Conservation (phyloP, 2,113 vertebrate species). For the Trogon surrucura region DNA sequence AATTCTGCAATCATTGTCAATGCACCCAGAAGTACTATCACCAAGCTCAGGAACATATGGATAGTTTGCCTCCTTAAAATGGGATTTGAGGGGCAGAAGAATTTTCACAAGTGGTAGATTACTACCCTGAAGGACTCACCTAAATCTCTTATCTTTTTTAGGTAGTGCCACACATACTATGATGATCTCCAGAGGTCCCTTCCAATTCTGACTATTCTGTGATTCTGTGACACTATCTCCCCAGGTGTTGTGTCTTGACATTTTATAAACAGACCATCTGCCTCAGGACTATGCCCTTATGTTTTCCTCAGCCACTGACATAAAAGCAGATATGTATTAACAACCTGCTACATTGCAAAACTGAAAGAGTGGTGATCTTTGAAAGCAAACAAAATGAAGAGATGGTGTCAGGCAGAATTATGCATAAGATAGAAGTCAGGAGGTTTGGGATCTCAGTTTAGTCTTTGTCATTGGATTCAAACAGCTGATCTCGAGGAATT, state of each 20-base stretch:
- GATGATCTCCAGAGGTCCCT: no score
- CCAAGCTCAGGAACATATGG: not conserved
- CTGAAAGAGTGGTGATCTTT: not conserved
- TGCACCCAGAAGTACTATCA: not conserved
- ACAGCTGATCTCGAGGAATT: not conserved
- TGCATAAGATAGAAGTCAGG: not conserved
- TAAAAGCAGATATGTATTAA: not conserved
- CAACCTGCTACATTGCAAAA: not conserved
- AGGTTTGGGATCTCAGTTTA: not conserved
- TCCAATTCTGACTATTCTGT: no score
- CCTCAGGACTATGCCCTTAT: not conserved
- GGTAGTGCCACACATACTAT: not conserved
- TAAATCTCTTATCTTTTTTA: not conserved
- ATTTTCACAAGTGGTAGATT: not conserved
- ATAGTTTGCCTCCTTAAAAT: not conserved
- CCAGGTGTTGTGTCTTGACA: not conserved
- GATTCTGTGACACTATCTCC: not conserved
- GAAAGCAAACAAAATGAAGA: not conserved
- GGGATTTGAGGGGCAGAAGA: not conserved
- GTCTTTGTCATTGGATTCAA: not conserved
- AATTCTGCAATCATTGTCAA: not conserved
- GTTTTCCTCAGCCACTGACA: not conserved
- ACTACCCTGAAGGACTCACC: not conserved
- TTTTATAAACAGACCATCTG: not conserved
- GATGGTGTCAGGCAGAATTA: not conserved